Conservation (phyloP, 2,797 vertebrate species). For the Phrynocephalus forsythii region DNA sequence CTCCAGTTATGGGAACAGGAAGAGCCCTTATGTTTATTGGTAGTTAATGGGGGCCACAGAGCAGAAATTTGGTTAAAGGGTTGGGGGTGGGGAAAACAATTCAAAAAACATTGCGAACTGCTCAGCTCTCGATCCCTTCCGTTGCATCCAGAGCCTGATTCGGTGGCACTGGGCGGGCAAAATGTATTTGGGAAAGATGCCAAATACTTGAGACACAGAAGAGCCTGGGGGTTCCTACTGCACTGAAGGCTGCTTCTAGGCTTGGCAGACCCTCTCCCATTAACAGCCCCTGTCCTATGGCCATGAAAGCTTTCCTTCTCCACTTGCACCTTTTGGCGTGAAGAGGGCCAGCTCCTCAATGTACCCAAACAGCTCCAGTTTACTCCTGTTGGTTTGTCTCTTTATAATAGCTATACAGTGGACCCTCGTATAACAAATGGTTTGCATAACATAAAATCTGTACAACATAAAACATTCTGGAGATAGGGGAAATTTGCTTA, state of each 20-base stretch:
- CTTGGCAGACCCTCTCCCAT: not conserved
- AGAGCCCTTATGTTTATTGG: not conserved
- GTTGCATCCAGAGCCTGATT: not conserved
- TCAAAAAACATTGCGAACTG: not conserved
- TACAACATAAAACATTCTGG: too few species aligned
- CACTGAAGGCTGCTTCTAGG: not conserved
- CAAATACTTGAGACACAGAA: not conserved
- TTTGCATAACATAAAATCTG: too few species aligned
- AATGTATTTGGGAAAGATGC: not conserved
- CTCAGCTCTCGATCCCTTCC: not conserved
- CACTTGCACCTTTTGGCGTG: too few species aligned
- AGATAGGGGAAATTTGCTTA: too few species aligned
- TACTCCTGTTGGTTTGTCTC: not conserved
- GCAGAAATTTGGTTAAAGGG: not conserved
- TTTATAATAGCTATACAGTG: not conserved
- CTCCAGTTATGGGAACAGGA: not conserved
- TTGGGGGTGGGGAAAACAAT: not conserved
- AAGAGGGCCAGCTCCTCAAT: too few species aligned
- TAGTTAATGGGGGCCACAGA: not conserved
- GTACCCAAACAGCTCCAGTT: not conserved
- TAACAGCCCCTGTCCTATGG: not conserved
- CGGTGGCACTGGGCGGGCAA: not conserved
- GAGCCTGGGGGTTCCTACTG: not conserved
- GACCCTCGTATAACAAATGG: too few species aligned
- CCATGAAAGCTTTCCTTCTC: not conserved